These are phyloP conservation scores for Gryllus longicercus DNA, from an alignment of 2,888 invertebrate species.

Conservation along the genomic window DNA sequence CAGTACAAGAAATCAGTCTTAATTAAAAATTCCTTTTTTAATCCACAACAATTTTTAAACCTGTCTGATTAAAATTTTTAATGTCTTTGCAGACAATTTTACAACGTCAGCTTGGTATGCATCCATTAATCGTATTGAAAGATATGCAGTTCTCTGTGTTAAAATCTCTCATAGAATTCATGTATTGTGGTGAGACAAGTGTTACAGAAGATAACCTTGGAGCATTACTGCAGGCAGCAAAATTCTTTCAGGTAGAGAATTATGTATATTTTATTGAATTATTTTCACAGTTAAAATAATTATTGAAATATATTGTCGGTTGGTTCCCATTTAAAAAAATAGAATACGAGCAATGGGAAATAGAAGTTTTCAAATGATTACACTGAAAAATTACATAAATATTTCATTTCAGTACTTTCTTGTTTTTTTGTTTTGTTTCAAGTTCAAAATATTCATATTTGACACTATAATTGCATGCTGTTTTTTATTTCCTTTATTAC, in stretches of 20 bases:
- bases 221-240: constrained; percentile 65
- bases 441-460: too few species aligned
- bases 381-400: too few species aligned
- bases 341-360: too few species aligned
- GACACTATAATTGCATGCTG: too few species aligned
- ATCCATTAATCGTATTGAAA: constrained; percentile 53
- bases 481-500: too few species aligned
- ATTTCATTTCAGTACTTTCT: too few species aligned
- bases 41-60: too few species aligned
- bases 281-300: background rate
- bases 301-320: background rate
- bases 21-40: too few species aligned
- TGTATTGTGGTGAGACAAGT: constrained; percentile 73
- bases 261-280: background rate
- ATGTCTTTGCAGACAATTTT: constrained; percentile 40
- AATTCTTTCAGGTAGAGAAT: constrained; percentile 61
- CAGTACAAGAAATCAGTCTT: too few species aligned
- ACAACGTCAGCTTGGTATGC: constrained; percentile 49
- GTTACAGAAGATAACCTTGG: constrained; percentile 65
- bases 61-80: background rate
- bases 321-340: too few species aligned
- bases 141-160: constrained; percentile 69
- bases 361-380: too few species aligned
- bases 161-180: constrained; percentile 69
- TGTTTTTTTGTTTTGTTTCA: too few species aligned